phyloP scores from a whole-genome alignment of 30 jellyfish, hydroid and myxozoan genomes.

The Aurelia coerulea region DNA sequence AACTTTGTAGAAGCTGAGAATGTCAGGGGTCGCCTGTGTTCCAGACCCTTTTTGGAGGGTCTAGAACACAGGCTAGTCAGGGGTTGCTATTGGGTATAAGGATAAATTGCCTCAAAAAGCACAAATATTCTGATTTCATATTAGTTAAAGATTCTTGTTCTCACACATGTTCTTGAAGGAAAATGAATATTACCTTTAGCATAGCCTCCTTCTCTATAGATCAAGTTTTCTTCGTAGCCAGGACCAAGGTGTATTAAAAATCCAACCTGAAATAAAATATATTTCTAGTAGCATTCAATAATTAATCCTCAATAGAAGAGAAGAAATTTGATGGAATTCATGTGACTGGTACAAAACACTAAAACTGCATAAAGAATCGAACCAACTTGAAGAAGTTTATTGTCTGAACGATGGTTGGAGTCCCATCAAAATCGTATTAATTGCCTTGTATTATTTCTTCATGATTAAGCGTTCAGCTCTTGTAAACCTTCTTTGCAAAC shows the following conservation, averaged over 20 bases:
- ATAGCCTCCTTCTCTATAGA: slow-evolving; percentile 64
- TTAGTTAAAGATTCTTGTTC: not conserved
- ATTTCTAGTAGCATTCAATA: not conserved
- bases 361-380: too few species aligned
- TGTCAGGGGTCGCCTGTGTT: too few species aligned
- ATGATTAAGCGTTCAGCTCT: too few species aligned
- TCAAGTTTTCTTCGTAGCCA: slow-evolving; percentile 59
- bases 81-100: too few species aligned
- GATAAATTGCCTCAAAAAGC: not conserved
- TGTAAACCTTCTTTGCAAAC: too few species aligned
- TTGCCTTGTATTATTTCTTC: too few species aligned
- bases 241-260: slow-evolving; percentile 1
- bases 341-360: not conserved
- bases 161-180: not conserved
- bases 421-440: too few species aligned
- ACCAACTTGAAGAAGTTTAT: too few species aligned
- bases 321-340: not conserved
- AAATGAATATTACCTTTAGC: not conserved
- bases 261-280: slow-evolving; percentile 10
- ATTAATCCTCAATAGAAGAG: not conserved
- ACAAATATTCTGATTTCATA: not conserved
- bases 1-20: too few species aligned
- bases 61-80: too few species aligned
- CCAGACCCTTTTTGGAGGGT: too few species aligned
- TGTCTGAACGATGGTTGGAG: too few species aligned